A percentile compares a stretch with the other conserved stretches of the same genome.
phyloP scores from a whole-genome alignment of 2,888 invertebrate species.

The Fabriciana adippe region DNA sequence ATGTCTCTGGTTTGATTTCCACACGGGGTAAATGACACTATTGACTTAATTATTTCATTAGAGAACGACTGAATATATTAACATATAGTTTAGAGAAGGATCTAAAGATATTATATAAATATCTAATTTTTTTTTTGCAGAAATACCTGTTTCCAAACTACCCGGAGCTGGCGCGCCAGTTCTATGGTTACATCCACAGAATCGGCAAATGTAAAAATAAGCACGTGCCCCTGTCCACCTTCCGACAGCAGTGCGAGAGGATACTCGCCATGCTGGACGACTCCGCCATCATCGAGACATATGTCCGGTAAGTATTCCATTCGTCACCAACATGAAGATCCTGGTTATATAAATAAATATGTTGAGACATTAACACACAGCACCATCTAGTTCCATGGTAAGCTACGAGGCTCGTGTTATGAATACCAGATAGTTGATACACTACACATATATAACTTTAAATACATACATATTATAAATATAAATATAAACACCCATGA shows the following conservation, averaged over 20 bases:
- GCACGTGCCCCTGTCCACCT: slow-evolving; percentile 84
- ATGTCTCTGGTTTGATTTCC: too few species aligned
- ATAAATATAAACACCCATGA: too few species aligned
- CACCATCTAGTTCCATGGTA: too few species aligned
- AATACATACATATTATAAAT: too few species aligned
- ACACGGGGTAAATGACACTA: too few species aligned
- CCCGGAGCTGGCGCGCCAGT: slow-evolving; percentile 85
- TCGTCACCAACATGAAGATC: background rate
- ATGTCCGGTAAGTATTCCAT: slow-evolving; percentile 77
- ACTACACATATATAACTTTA: too few species aligned
- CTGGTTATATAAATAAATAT: too few species aligned
- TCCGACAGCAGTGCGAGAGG: slow-evolving; percentile 88
- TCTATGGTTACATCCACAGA: slow-evolving; percentile 85
- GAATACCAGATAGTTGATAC: too few species aligned
- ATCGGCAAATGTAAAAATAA: slow-evolving; percentile 82
- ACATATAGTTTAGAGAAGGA: background rate
- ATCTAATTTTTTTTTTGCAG: slow-evolving; percentile 57
- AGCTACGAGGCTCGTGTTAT: too few species aligned
- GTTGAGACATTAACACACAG: too few species aligned
- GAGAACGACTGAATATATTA: background rate
- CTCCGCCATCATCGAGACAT: slow-evolving; percentile 84
- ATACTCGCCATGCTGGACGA: slow-evolving; percentile 83
- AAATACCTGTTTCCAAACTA: slow-evolving; percentile 91
- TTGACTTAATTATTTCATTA: too few species aligned
- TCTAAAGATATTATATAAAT: background rate